A percentile compares a stretch with the other conserved stretches of the same genome.
Evolutionary conservation across 23 tunicate genomes (phyloP).

Genomic region (Halocynthia roretzi): DNA sequence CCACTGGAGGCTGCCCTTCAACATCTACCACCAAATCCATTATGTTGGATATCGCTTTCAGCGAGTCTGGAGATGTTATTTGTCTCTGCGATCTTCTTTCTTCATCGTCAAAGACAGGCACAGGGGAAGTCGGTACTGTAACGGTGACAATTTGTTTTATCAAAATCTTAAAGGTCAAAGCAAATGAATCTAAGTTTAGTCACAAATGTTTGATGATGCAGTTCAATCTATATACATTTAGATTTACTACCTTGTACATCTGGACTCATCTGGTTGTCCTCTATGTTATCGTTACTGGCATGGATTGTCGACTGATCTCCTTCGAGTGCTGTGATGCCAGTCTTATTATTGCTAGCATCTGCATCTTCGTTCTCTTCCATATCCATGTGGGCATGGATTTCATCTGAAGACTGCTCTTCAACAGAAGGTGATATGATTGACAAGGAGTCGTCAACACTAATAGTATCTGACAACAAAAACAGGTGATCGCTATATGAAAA

Average conservation of each 20-base stretch:
- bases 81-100: no score
- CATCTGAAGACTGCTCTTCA: slow-evolving; percentile 4
- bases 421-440: slow-evolving; percentile 12
- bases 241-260: no score
- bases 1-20: slow-evolving; percentile 13
- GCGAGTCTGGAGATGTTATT: no score
- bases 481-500: background rate
- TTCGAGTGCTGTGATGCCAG: slow-evolving; percentile 12
- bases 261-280: no score
- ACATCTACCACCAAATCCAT: slow-evolving; percentile 5
- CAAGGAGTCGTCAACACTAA: slow-evolving; percentile 15
- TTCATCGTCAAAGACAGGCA: no score
- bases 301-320: slow-evolving; percentile 13
- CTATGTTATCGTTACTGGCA: no score
- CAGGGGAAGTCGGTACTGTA: no score
- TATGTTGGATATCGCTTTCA: background rate
- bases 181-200: no score
- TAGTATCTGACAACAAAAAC: slow-evolving; percentile 8
- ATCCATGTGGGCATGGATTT: background rate
- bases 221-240: no score
- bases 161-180: no score
- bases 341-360: slow-evolving; percentile 11
- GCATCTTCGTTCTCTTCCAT: background rate
- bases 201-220: no score
- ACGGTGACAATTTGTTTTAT: no score